phyloP scores from a whole-genome alignment of 2,888 invertebrate genomes.

The Drosophila dives region DNA sequence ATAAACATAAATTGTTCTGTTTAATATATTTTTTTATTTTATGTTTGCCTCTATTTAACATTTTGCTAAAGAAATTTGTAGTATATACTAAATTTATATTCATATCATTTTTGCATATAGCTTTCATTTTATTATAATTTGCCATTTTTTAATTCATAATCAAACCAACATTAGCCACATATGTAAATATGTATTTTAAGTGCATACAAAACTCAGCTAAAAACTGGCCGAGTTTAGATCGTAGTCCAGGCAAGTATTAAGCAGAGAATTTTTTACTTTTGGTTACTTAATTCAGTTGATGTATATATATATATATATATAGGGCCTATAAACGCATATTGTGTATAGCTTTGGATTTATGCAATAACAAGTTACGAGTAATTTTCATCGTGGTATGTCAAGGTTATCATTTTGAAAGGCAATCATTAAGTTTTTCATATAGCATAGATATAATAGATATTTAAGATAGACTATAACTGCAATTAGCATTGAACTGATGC shows the following conservation, averaged over 20 bases:
- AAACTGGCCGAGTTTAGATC: constrained; percentile 2
- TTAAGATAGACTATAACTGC: constrained; percentile 51
- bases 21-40: constrained; percentile 31
- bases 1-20: constrained; percentile 44
- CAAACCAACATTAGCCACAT: constrained; percentile 77
- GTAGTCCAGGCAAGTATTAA: constrained; percentile 11
- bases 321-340: constrained; percentile 48
- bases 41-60: constrained; percentile 48
- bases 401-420: constrained; percentile 70
- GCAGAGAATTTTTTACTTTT: constrained; percentile 4
- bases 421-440: constrained; percentile 43
- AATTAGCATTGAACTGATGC: constrained; percentile 69
- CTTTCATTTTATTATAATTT: constrained; percentile 24
- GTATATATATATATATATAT: constrained; percentile 16
- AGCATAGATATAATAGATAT: constrained; percentile 44
- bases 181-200: constrained; percentile 52
- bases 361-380: constrained; percentile 76
- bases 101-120: constrained; percentile 33
- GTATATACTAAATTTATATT: constrained; percentile 49
- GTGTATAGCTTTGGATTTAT: constrained; percentile 50
- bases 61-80: constrained; percentile 67
- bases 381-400: constrained; percentile 42
- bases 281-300: constrained; percentile 13
- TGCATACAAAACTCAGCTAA: constrained; percentile 30
- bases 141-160: constrained; percentile 50